Evolutionary conservation across 2,797 vertebrate genomes (phyloP).

Genomic region (Antrozous pallidus): DNA sequence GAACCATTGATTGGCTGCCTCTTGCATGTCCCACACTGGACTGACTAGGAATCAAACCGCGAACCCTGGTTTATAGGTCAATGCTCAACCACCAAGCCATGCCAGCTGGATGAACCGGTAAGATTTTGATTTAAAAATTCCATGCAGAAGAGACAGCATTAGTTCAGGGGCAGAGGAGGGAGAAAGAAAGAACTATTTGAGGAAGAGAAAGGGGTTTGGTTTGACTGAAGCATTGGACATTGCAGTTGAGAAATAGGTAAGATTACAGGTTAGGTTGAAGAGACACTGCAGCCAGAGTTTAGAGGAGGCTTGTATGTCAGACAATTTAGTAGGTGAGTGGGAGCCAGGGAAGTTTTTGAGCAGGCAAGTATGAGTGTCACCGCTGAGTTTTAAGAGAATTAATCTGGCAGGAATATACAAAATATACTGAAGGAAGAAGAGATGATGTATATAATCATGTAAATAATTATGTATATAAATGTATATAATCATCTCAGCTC

Average conservation of each 20-base stretch:
- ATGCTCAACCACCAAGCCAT: too few relatives aligned
- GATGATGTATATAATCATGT: too few relatives aligned
- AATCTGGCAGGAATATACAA: constrained; percentile 42
- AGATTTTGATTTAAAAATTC: constrained; percentile 8
- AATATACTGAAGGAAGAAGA: constrained; percentile 9
- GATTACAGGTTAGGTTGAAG: background rate
- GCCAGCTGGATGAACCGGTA: background rate
- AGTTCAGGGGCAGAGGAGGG: background rate
- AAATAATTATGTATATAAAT: too few relatives aligned
- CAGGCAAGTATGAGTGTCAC: background rate
- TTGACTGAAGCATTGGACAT: background rate
- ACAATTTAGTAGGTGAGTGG: background rate
- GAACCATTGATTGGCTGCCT: too few relatives aligned
- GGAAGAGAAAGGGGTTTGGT: background rate
- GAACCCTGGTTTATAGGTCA: too few relatives aligned
- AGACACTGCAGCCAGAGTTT: background rate
- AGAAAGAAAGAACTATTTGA: background rate
- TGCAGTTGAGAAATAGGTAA: constrained; percentile 26
- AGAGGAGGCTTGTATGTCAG: background rate
- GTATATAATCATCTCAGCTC: too few relatives aligned
- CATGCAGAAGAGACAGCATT: background rate
- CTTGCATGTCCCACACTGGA: too few relatives aligned
- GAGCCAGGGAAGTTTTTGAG: constrained; percentile 18
- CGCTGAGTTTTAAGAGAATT: constrained; percentile 34
- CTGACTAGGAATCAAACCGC: too few relatives aligned